Percentiles rank a stretch among this genome's conserved stretches.
Conservation (phyloP, 2,113 vertebrate species). For the Copsychus sechellarum region DNA sequence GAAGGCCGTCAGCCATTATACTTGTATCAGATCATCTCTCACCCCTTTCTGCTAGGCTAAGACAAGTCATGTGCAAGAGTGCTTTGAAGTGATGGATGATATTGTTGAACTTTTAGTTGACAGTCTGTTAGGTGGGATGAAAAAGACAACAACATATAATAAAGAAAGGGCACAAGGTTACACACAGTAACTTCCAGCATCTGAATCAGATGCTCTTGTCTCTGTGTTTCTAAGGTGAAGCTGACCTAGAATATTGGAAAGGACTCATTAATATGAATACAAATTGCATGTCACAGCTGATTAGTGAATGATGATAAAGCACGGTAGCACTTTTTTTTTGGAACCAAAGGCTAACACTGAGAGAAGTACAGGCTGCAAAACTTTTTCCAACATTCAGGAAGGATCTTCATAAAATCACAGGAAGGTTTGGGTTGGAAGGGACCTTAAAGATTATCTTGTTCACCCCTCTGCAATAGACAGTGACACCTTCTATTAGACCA, state of each 20-base stretch:
- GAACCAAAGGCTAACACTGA: background rate
- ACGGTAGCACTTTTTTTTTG: background rate
- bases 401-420: background rate
- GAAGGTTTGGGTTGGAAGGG: background rate
- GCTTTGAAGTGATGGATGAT: slow-evolving; percentile 39
- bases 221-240: background rate
- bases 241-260: slow-evolving; percentile 14
- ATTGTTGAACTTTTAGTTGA: slow-evolving; percentile 9
- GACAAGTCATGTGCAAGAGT: background rate
- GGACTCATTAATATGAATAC: slow-evolving; percentile 29
- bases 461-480: background rate
- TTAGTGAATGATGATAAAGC: slow-evolving; percentile 36
- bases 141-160: background rate
- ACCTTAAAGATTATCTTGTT: background rate
- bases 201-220: background rate
- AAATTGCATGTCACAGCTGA: slow-evolving; percentile 2
- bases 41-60: background rate
- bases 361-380: background rate
- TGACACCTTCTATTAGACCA: background rate
- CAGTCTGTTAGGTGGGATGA: background rate
- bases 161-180: background rate
- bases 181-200: background rate
- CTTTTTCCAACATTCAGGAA: background rate
- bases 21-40: slow-evolving; percentile 17
- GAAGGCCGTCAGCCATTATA: background rate